Conservation (phyloP, 2,888 invertebrate genomes). For the Ferdinandea cuprea region DNA sequence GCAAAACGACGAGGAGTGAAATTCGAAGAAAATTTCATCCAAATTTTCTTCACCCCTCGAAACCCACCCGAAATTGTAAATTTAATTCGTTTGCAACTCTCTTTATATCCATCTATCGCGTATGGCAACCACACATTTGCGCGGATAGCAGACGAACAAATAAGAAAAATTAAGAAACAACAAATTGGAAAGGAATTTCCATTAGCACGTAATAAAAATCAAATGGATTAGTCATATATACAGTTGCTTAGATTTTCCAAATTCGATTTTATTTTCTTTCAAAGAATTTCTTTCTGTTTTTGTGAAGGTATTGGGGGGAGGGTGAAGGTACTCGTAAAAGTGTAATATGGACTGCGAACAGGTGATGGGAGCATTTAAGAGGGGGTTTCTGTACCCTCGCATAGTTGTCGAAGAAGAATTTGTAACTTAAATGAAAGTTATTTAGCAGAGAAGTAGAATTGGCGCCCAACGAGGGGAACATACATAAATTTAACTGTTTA, state of each 20-base stretch:
- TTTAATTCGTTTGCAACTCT: conserved; percentile 21
- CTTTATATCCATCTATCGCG: background rate
- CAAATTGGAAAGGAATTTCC: conserved; percentile 64
- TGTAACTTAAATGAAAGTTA: too few relatives aligned
- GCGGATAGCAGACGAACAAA: conserved; percentile 9
- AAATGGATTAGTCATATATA: conserved; percentile 61
- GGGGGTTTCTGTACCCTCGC: background rate
- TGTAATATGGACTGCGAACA: background rate
- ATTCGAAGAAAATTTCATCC: conserved; percentile 49
- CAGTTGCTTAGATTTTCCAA: conserved; percentile 14
- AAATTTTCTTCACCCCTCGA: background rate
- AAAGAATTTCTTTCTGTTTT: too few relatives aligned
- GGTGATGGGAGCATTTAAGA: background rate
- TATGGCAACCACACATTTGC: background rate
- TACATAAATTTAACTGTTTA: too few relatives aligned
- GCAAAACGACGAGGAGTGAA: conserved; percentile 43
- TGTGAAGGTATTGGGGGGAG: conserved; percentile 4
- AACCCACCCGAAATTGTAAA: conserved; percentile 40
- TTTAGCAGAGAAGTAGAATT: background rate
- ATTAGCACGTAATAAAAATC: conserved; percentile 69
- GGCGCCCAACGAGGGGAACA: too few relatives aligned
- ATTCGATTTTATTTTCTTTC: too few relatives aligned
- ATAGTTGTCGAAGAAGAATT: background rate
- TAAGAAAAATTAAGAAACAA: conserved; percentile 45
- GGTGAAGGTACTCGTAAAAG: background rate